phyloP scores from a whole-genome alignment of 2,113 vertebrate genomes.

The human region DNA sequence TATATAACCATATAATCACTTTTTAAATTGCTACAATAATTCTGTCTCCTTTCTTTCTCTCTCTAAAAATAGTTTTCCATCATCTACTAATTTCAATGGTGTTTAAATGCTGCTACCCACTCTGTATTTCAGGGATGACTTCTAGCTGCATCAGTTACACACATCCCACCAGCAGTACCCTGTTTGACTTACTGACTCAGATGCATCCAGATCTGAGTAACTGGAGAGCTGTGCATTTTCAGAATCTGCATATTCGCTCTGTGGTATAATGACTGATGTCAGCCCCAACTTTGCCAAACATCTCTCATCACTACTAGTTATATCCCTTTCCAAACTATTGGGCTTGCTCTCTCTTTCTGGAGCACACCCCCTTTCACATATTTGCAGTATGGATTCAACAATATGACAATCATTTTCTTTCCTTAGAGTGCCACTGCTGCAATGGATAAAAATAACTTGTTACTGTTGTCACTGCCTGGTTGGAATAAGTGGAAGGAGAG shows the following conservation, averaged over 20 bases:
- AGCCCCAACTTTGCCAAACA: slow-evolving; percentile 79
- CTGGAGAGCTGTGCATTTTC: slow-evolving; percentile 42
- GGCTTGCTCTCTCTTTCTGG: slow-evolving; percentile 70
- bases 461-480: slow-evolving; percentile 47
- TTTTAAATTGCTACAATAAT: slow-evolving; percentile 32
- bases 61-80: slow-evolving; percentile 43
- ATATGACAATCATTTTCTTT: slow-evolving; percentile 77
- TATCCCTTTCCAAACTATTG: slow-evolving; percentile 67
- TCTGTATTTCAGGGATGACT: slow-evolving; percentile 26
- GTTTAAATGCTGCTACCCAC: slow-evolving; percentile 23
- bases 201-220: not conserved
- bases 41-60: not conserved
- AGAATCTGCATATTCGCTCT: slow-evolving; percentile 73
- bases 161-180: not conserved
- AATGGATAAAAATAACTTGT: slow-evolving; percentile 73
- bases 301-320: slow-evolving; percentile 80
- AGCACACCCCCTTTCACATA: slow-evolving; percentile 76
- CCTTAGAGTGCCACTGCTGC: slow-evolving; percentile 66
- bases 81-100: not conserved
- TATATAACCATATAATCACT: not conserved
- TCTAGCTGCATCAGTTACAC: slow-evolving; percentile 4
- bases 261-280: slow-evolving; percentile 82
- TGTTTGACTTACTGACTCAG: not conserved
- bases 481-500: not conserved
- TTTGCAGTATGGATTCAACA: slow-evolving; percentile 74